phyloP scores from a whole-genome alignment of 2,888 invertebrate genomes.

The Lysandra bellargus region DNA sequence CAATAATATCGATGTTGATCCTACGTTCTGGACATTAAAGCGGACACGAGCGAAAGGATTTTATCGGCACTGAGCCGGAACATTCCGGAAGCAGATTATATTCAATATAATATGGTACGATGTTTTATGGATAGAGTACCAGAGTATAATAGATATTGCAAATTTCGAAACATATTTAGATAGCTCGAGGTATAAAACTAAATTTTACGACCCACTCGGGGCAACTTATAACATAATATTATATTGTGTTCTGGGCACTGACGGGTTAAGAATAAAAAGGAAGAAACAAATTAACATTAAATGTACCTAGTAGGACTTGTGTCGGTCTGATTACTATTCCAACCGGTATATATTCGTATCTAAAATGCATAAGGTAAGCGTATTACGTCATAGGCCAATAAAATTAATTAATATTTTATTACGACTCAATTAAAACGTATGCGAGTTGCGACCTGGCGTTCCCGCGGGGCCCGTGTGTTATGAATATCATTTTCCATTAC shows the following conservation, averaged over 20 bases:
- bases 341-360: background rate
- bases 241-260: background rate
- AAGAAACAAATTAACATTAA: background rate
- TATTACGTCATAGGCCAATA: background rate
- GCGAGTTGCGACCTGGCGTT: background rate
- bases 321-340: background rate
- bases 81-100: slow-evolving; percentile 7
- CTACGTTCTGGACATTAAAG: slow-evolving; percentile 2
- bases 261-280: background rate
- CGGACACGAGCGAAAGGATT: slow-evolving; percentile 11
- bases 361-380: background rate
- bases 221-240: background rate
- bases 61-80: slow-evolving; percentile 5
- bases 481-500: slow-evolving; percentile 31
- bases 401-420: slow-evolving; percentile 18
- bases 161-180: background rate
- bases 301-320: too few species aligned
- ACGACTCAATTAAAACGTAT: slow-evolving; percentile 24
- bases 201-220: background rate
- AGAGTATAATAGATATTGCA: background rate
- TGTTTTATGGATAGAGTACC: background rate
- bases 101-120: slow-evolving; percentile 2
- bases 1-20: slow-evolving; percentile 14
- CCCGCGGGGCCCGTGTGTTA: slow-evolving; percentile 11
- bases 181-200: background rate